Evolutionary conservation across 2,888 invertebrate species (phyloP), one percentile per base, ranked within the genome.

Genomic region (Scaptomyza parva): DNA sequence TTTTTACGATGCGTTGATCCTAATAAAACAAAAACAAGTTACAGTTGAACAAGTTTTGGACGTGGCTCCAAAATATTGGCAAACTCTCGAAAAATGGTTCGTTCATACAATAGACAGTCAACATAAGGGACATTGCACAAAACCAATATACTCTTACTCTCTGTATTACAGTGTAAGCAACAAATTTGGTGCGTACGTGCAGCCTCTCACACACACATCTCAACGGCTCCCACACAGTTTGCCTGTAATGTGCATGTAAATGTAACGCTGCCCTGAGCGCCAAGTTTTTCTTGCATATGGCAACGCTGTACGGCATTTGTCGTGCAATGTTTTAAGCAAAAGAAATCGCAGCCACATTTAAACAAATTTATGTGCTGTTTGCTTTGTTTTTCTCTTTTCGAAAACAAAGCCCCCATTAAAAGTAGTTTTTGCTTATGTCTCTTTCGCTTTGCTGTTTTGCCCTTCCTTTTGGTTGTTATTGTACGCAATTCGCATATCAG

Each of bases 401-500:
- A 61, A 74, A 78, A 64, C 60, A 68, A 61, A 54, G 53, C 66
- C 51, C 51, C 40, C 50, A 53, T 58, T 44, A 64, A 70, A 57
- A 62, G 52, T 69, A 68, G 61, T 58, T 63, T 59, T 66, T 55
- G 54, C 69, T 76, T 73, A 55, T 74, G 52, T 48, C 48, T 20
- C 33, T 35, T 59, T 61, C 26, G 55, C 14, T 58, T 71, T 65
- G 39, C 45, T 75, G 78, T 75, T 14, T 67, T 71, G 78, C 70
- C 76, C 84, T 78, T 76, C 65, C 68, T 67, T 44, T 70, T 69
- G 58, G 73, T 80, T 80, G 80, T 76, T 78, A 74, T 83, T 71
- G 40, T 75, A 67, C 70, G 63, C 62, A 66, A 69, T 81, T 83
- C 68, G 81, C 81, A 78, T 72, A 83, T 83, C 84, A 81, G 81